A percentile compares a stretch with the other conserved stretches of the same genome.
Evolutionary conservation across 2,113 vertebrate species (phyloP).

Genomic region (Clarias gariepinus): DNA sequence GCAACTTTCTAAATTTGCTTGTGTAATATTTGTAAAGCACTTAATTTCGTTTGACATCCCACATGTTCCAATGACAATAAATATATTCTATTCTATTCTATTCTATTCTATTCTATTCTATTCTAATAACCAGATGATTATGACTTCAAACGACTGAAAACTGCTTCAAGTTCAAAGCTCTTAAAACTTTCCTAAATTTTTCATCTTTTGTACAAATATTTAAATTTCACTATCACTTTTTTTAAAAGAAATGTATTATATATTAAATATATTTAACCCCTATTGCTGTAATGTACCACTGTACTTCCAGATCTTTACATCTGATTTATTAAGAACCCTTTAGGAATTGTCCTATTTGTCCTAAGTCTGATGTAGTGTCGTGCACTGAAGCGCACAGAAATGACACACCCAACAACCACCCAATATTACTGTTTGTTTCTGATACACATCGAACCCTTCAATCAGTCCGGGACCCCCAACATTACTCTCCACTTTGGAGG

Average conservation of each 20-base stretch:
- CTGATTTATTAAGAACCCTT: background rate
- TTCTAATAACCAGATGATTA: background rate
- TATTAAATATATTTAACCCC: too few species aligned
- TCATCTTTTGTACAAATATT: background rate
- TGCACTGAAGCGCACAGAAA: background rate
- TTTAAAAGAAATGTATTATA: too few species aligned
- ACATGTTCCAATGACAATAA: too few species aligned
- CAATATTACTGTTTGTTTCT: background rate
- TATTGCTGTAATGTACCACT: background rate
- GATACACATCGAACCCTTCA: background rate
- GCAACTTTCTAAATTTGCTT: background rate
- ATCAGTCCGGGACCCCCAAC: slow-evolving; percentile 23
- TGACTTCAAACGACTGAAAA: background rate
- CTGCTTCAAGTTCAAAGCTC: background rate
- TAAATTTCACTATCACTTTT: background rate
- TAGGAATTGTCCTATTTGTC: background rate
- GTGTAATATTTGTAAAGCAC: too few species aligned
- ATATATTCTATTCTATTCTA: too few species aligned
- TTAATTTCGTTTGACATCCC: too few species aligned
- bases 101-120: too few species aligned
- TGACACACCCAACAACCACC: background rate
- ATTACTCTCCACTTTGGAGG: slow-evolving; percentile 46
- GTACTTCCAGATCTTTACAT: background rate
- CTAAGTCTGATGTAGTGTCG: background rate
- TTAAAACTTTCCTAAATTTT: background rate